Percentiles rank a stretch among this genome's conserved stretches.
Evolutionary conservation across 2,888 invertebrate species (phyloP).

Genomic region (Linnaemya vulpina): DNA sequence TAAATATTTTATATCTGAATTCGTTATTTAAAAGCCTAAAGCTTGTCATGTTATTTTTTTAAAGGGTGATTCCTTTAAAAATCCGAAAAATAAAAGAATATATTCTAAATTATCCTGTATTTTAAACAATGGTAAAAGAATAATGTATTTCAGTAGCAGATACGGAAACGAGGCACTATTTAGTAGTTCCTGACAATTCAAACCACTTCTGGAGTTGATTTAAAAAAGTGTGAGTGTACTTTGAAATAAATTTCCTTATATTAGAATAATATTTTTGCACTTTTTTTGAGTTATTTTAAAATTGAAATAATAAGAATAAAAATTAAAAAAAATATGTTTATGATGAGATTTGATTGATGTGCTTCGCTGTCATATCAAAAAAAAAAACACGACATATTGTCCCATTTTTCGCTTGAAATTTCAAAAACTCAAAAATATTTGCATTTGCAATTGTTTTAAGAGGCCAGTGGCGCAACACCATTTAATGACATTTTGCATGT

Average conservation of each 20-base stretch:
- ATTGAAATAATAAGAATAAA: neutral
- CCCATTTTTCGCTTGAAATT: constrained; percentile 3
- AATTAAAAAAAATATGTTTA: neutral
- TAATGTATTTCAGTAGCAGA: too few species aligned
- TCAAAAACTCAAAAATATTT: neutral
- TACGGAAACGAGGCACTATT: too few species aligned
- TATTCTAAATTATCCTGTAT: too few species aligned
- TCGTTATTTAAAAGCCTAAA: neutral
- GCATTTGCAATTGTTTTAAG: neutral
- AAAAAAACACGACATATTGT: constrained; percentile 12
- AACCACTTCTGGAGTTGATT: neutral
- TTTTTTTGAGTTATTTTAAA: neutral
- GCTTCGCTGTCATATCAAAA: neutral
- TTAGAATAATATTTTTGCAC: neutral
- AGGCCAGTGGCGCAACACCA: neutral
- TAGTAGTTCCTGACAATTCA: neutral
- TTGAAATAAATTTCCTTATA: neutral
- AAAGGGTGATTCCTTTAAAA: too few species aligned
- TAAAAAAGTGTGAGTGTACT: neutral
- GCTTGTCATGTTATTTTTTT: too few species aligned
- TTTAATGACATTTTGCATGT: neutral
- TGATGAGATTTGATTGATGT: constrained; percentile 36
- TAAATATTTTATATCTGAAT: neutral
- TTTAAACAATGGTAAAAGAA: too few species aligned
- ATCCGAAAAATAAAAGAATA: too few species aligned